phyloP scores from a whole-genome alignment of 2,888 invertebrate species.

The Octodonta nipae region DNA sequence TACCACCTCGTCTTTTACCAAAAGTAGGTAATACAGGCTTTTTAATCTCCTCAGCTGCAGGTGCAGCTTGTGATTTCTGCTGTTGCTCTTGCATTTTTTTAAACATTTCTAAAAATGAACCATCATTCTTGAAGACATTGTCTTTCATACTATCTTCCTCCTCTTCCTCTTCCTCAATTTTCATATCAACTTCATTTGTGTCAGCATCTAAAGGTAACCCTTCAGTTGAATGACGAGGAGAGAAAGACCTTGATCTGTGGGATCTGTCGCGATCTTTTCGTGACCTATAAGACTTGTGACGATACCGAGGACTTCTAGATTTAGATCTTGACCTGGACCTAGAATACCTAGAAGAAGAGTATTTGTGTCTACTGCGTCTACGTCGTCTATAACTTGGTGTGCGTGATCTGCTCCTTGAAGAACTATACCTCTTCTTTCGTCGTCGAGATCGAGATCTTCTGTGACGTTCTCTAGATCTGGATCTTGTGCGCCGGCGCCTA shows the following conservation, averaged over 20 bases:
- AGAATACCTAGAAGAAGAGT: constrained; percentile 10
- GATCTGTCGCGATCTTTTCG: constrained; percentile 3
- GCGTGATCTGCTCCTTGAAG: constrained; percentile 12
- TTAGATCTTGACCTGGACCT: constrained; percentile 17
- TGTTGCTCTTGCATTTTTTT: constrained; percentile 70
- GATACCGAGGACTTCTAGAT: constrained; percentile 14
- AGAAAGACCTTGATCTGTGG: constrained; percentile 8
- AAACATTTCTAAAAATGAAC: constrained; percentile 81
- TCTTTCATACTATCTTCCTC: constrained; percentile 26
- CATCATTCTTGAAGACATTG: constrained; percentile 69
- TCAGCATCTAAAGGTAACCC: too few relatives aligned
- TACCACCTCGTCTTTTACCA: constrained; percentile 73
- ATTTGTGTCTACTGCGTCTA: constrained; percentile 9
- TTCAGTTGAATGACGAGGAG: constrained; percentile 6
- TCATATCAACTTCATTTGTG: constrained; percentile 17
- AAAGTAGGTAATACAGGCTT: constrained; percentile 43
- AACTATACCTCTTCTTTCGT: constrained; percentile 13
- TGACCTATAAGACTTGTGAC: constrained; percentile 1
- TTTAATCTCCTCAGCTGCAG: constrained; percentile 29
- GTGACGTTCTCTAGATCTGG: constrained; percentile 17
- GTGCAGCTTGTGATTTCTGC: constrained; percentile 27
- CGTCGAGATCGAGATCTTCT: constrained; percentile 16
- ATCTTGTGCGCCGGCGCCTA: constrained; percentile 15
- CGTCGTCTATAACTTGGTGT: constrained; percentile 10
- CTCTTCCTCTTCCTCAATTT: constrained; percentile 20